Percentiles rank a stretch among this genome's conserved stretches.
phyloP scores from a whole-genome alignment of 2,888 invertebrate genomes.

The Rhabditoides inermis region DNA sequence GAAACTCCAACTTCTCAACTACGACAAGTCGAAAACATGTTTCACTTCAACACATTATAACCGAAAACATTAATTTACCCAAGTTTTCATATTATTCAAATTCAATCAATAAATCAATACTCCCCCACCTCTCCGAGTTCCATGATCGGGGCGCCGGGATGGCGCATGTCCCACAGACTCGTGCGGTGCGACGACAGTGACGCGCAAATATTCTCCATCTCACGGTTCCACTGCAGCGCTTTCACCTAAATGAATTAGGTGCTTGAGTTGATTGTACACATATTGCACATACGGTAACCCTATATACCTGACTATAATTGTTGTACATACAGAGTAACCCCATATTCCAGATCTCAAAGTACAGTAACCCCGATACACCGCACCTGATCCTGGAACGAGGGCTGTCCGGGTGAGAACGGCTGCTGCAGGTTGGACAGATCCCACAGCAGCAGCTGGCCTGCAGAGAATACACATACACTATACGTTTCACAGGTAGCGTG shows the following conservation, averaged over 20 bases:
- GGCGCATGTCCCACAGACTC: constrained; percentile 21
- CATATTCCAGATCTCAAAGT: no score
- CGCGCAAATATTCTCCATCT: constrained; percentile 13
- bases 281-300: no score
- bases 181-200: constrained; percentile 17
- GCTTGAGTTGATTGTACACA: no score
- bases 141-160: background rate
- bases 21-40: no score
- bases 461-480: no score
- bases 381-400: constrained; percentile 17
- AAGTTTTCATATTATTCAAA: background rate
- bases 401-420: constrained; percentile 18
- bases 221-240: background rate
- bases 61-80: background rate
- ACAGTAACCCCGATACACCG: no score
- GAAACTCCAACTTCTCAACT: no score
- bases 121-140: background rate
- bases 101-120: background rate
- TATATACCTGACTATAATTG: no score
- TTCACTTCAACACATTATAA: no score
- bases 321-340: no score
- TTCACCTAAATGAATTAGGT: constrained; percentile 1
- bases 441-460: constrained; percentile 23
- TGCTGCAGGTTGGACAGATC: constrained; percentile 17
- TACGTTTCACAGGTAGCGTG: no score